These are phyloP conservation scores for Sebastes variabilis DNA, from an alignment of 2,797 vertebrate genomes.

Conservation along the genomic window DNA sequence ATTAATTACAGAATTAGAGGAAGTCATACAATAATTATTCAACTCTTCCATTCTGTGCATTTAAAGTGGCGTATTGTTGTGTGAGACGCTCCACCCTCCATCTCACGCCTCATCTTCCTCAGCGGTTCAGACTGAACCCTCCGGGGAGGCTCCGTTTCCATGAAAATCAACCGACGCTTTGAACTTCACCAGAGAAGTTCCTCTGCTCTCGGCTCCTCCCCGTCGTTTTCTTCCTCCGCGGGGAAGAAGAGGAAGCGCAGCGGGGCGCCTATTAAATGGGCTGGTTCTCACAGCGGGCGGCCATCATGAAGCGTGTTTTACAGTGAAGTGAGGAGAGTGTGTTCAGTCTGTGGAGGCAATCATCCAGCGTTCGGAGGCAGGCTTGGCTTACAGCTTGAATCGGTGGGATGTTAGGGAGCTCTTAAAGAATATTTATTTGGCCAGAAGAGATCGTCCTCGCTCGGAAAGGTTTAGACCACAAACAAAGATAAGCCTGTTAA, in stretches of 20 bases:
- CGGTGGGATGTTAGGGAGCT: not conserved
- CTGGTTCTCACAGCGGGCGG: slow-evolving; percentile 15
- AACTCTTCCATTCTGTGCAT: not conserved
- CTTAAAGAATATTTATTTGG: not conserved
- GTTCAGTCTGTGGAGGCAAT: not conserved
- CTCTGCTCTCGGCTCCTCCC: slow-evolving; percentile 9
- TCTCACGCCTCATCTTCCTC: not conserved
- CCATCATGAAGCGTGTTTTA: slow-evolving; percentile 1
- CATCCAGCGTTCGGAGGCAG: not conserved
- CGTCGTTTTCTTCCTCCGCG: not conserved
- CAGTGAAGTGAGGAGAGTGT: not conserved
- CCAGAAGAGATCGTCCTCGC: not conserved
- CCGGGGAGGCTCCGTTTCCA: not conserved
- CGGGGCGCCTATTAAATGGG: slow-evolving; percentile 20
- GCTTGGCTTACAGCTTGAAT: not conserved
- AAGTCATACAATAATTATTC: not conserved
- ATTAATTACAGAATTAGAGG: not conserved
- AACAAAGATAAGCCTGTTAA: not conserved
- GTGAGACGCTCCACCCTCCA: not conserved
- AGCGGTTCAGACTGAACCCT: not conserved
- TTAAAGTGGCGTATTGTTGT: not conserved
- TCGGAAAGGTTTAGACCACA: not conserved
- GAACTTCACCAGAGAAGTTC: slow-evolving; percentile 15
- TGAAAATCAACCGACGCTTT: slow-evolving; percentile 23
- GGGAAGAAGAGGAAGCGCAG: slow-evolving; percentile 1